Evolutionary conservation across 2,113 vertebrate genomes (phyloP), one percentile per base, ranked within the genome.

Genomic region (Peromyscus californicus): DNA sequence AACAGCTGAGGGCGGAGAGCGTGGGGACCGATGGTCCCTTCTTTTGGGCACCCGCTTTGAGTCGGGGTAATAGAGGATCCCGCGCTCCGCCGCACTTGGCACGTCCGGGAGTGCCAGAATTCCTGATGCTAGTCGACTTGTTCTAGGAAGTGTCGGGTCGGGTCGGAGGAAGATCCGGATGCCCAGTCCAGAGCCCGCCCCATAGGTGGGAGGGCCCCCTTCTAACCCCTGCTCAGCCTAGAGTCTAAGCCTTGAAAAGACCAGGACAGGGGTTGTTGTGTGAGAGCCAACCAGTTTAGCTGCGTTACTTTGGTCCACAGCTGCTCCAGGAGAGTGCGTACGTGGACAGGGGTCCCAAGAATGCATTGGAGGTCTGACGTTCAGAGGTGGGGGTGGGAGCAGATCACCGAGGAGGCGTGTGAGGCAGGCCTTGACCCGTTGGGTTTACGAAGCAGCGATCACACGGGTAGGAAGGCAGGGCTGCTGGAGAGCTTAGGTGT

Each of bases 1-100:
- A 89, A 93, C 94, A 95, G 95, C 91, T 97, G 59, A 19, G 31
- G 78, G 76, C 69, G 39, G 19, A 24, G 83, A 12, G 70, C n/a
- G 16, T 39, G 75, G 65, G 48, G 85, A 78, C 69, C 24, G 5
- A 33, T 57, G 4, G 7, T 51, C 51, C 54, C 70, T 91, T 75
- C 69, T 33, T 29, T 31, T 31, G 5, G 7, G 8, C 92, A 29
- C 39, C 63, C 9, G 59, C 39, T 86, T 48, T 42, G 83, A 67
- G 61, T 21, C 84, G 11, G 0, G 15, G 45, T 42, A 67, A 82
- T 59, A 22, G 10, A 72, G 19, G 45, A 89, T 36, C 31, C n/a
- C 0, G 7, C 33, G 21, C 65, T n/a, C 8, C 10, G n/a, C 15
- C 4, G 39, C 36, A n/a, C 22, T 83, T 17, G 65, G 72, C 21